Conservation (phyloP, 2,888 invertebrate genomes). For the Ernsta delagoae region DNA sequence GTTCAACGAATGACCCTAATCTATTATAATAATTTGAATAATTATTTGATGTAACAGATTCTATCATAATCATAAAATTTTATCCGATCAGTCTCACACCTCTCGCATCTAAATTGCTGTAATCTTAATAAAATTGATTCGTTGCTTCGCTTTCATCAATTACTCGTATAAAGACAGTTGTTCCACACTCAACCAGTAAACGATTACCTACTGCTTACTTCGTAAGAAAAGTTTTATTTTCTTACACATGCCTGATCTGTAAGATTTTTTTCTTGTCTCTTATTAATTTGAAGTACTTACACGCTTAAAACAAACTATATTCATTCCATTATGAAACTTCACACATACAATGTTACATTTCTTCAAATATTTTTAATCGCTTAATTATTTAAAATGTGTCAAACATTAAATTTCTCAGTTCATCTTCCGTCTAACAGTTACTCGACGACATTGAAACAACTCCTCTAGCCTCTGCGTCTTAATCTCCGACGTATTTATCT, state of each 20-base stretch:
- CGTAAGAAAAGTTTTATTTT: too few species aligned
- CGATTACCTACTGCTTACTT: neutral
- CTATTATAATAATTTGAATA: conserved; percentile 17
- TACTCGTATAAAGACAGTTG: conserved; percentile 18
- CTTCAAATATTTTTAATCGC: too few species aligned
- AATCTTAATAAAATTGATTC: conserved; percentile 36
- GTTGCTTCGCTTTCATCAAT: conserved; percentile 33
- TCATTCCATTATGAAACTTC: too few species aligned
- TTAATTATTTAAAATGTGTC: too few species aligned
- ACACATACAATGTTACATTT: too few species aligned
- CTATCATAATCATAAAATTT: conserved; percentile 30
- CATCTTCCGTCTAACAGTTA: neutral
- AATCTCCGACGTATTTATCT: conserved; percentile 35
- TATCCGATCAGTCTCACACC: conserved; percentile 34
- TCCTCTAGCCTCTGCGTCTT: conserved; percentile 23
- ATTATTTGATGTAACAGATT: conserved; percentile 17
- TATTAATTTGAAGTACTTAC: neutral
- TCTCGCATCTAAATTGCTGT: conserved; percentile 32
- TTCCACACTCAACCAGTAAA: neutral
- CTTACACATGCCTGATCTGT: neutral
- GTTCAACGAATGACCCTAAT: conserved; percentile 8
- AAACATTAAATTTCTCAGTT: neutral
- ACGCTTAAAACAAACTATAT: neutral
- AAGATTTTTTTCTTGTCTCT: neutral
- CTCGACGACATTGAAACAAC: conserved; percentile 20